Evolutionary conservation across 2,888 invertebrate genomes (phyloP), one percentile per base, ranked within the genome.

Genomic region (Scrobipalpa atriplicella): DNA sequence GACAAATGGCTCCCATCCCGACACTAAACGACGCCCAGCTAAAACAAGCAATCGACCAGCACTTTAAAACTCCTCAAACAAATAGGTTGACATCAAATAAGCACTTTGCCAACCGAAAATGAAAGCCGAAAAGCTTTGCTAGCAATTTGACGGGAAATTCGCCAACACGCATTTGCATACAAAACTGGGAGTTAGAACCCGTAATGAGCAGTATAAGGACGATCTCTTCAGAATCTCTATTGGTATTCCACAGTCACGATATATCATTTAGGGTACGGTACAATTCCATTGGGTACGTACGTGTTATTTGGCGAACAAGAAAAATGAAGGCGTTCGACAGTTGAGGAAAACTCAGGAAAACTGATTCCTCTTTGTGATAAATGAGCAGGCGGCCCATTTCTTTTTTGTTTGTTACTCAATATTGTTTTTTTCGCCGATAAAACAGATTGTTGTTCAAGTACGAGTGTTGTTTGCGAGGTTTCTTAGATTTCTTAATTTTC

Each of bases 141-240:
- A 70, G 71, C 77, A 74, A 78, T 79, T 78, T 71, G 66, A 70
- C 69, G 75, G 73, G 71, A 75, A 75, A 73, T 74, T 71, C 70
- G 64, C 71, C 66, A 72, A 72, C 69, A 65, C 71, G 72, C 73
- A 78, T 81, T 81, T 77, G 76, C 79, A 79, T 82, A 75, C 71
- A 73, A 77, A 82, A 77, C 68, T 70, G 65, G 65, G 64, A 70
- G 70, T 73, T 47, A 47, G n/a, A 8, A 6, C 16, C 47, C 8
- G 19, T 54, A 69, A 69, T 66, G 67, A 63, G 64, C 54, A 64
- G 51, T 61, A 66, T 64, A 16, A 43, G 51, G 19, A n/a, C n/a
- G 18, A 19, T 11, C 29, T 29, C 18, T 56, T 7, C 29, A 21
- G 29, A 21, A 56, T 21, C 10, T 29, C 54, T 29, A 56, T 56